Base-by-base conservation (phyloP, 2,888 invertebrate species). In the Xylota segnis region DNA sequence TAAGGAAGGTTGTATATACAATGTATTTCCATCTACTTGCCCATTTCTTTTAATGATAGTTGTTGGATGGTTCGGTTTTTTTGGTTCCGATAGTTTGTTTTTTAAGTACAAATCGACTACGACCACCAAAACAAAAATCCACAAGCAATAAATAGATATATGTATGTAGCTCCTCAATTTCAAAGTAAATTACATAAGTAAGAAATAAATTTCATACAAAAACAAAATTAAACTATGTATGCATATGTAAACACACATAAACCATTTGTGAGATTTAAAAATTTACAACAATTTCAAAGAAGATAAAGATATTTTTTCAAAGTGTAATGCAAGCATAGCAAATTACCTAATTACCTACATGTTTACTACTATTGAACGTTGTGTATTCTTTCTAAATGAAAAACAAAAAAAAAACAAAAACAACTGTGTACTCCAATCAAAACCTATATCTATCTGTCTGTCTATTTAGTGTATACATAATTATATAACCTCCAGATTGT, bases 391-490 rank as follows among this genome's bases (percentile, higher is more conserved):
- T 63, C 40, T 58, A 40, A 65, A 56, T 47, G 50, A n/a, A 10
- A 50, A 32, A 9, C 14, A 10, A 10, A 10, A 34, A 32, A 32
- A 63, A 50, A 23, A 2, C 1, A 23, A 23, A 23, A 1, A 1
- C 23, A 23, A 34, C 34, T 37, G 37, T 37, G 37, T 81, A 78
- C 50, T 71, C 65, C 76, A 75, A 75, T 68, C 40, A 74, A 63
- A 63, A 68, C 16, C 40, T 59, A 34, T 6, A 27, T 75, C 47
- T 61, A 83, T 83, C 66, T 83, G 68, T 83, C 75, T 84, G 84
- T 81, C 70, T 81, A 54, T 71, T 81, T 45, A 75, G 70, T 71
- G 29, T 65, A 76, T 75, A 70, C 27, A 45, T 43, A 74, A 63
- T 56, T 75, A 75, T 50, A 54, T 81, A 84, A 61, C 65, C 81